A percentile compares a stretch with the other conserved stretches of the same genome.
Conservation (phyloP, 2,888 invertebrate genomes). For the Itoplectis maculator region DNA sequence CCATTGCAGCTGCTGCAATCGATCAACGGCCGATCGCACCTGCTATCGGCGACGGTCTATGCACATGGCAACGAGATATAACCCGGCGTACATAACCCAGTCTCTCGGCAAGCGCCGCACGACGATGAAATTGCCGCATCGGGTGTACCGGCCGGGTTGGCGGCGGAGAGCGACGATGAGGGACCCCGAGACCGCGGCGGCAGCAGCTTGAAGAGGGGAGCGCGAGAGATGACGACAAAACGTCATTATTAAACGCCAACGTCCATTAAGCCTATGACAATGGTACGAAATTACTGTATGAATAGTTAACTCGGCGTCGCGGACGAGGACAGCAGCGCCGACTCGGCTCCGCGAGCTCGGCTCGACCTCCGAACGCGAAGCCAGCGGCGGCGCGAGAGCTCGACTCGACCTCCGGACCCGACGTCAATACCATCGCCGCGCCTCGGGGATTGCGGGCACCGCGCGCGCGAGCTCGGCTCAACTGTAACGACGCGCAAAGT, state of each 20-base stretch:
- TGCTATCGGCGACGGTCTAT: no score
- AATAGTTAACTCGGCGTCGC: slow-evolving; percentile 69
- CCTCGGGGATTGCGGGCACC: background rate
- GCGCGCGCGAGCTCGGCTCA: background rate
- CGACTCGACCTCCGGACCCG: slow-evolving; percentile 39
- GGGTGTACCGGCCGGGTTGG: slow-evolving; percentile 33
- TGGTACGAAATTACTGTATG: slow-evolving; percentile 70
- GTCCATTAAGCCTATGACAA: slow-evolving; percentile 67
- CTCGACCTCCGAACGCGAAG: slow-evolving; percentile 11
- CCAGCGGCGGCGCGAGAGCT: background rate
- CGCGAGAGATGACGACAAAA: slow-evolving; percentile 57
- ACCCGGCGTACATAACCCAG: no score
- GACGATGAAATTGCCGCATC: slow-evolving; percentile 34
- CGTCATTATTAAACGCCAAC: slow-evolving; percentile 69
- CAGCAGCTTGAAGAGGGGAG: background rate
- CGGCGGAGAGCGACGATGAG: background rate
- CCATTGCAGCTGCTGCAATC: no score
- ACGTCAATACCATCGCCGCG: slow-evolving; percentile 57
- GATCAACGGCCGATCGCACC: no score
- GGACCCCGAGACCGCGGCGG: background rate
- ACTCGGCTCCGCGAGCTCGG: background rate
- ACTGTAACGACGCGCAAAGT: slow-evolving; percentile 28
- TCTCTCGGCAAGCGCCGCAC: no score
- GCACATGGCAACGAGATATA: no score
- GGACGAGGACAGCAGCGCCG: slow-evolving; percentile 30